Evolutionary conservation across 2,113 vertebrate genomes (phyloP).

Genomic region (Petaurus breviceps): DNA sequence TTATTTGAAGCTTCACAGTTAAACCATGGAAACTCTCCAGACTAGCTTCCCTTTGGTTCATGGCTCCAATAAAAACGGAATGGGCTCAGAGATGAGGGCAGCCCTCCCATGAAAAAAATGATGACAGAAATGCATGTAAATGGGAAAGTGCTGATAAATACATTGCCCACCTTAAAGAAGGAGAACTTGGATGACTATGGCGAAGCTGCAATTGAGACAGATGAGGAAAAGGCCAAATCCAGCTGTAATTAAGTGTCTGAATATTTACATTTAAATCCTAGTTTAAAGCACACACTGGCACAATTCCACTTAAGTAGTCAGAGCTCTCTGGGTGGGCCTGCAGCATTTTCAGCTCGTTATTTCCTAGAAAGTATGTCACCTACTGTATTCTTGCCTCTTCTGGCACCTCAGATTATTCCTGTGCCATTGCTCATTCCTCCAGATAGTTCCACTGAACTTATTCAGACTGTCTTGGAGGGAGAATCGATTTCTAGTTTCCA

Average conservation of each 20-base stretch:
- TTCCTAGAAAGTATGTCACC: constrained; percentile 91
- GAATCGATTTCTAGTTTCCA: constrained; percentile 99
- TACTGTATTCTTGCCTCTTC: constrained; percentile 89
- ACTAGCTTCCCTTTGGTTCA: constrained; percentile 84
- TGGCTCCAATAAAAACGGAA: constrained; percentile 84
- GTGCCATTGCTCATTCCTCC: constrained; percentile 96
- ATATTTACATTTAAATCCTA: constrained; percentile 94
- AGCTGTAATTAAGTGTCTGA: constrained; percentile 83
- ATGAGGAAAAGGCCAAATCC: constrained; percentile 81
- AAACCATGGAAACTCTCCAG: constrained; percentile 91
- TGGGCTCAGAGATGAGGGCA: constrained; percentile 87
- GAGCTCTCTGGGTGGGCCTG: constrained; percentile 96
- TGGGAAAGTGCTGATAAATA: constrained; percentile 85
- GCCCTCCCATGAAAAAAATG: constrained; percentile 93
- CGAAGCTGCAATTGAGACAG: constrained; percentile 82
- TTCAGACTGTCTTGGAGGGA: constrained; percentile 94
- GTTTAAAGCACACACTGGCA: constrained; percentile 96
- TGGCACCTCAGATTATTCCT: constrained; percentile 93
- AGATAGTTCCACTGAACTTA: constrained; percentile 97
- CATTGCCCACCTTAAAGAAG: constrained; percentile 91
- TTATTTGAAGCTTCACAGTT: constrained; percentile 74
- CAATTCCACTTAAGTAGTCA: constrained; percentile 99
- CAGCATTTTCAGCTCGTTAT: constrained; percentile 95
- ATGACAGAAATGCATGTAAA: constrained; percentile 92
- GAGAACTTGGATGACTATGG: constrained; percentile 90